These are phyloP conservation scores for Stenodera caucasica DNA, from an alignment of 2,888 invertebrate species.

Conservation along the genomic window DNA sequence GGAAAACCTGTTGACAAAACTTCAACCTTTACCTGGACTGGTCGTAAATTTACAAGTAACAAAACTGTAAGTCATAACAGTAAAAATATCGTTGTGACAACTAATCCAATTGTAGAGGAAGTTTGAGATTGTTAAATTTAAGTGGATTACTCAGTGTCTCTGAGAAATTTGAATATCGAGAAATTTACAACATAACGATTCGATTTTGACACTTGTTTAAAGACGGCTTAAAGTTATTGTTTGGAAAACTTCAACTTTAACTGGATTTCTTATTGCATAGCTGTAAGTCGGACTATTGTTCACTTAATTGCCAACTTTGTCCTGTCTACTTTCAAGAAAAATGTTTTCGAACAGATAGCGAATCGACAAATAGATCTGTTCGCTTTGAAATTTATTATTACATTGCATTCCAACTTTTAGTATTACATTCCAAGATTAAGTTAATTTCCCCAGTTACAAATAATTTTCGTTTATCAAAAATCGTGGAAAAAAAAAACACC, in stretches of 20 bases:
- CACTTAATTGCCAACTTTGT: conserved; percentile 6
- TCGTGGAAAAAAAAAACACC: neutral
- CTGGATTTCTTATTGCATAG: conserved; percentile 1
- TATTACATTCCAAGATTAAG: conserved; percentile 3
- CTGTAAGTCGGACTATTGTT: conserved; percentile 4
- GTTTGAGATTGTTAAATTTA: neutral
- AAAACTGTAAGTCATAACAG: neutral
- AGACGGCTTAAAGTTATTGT: neutral
- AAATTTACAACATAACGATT: neutral
- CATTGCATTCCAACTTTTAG: conserved; percentile 4
- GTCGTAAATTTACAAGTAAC: neutral
- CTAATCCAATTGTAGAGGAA: neutral
- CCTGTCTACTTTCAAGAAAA: conserved; percentile 3
- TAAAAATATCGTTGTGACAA: neutral
- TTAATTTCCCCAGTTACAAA: neutral
- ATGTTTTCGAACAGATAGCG: conserved; percentile 3
- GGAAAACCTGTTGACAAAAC: neutral
- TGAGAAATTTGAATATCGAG: neutral
- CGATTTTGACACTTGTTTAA: conserved; percentile 2
- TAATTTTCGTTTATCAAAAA: neutral
- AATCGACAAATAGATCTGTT: conserved; percentile 7
- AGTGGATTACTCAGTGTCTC: neutral
- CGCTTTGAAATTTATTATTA: neutral
- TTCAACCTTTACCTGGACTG: neutral
- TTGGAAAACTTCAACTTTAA: neutral